Evolutionary conservation across 2,113 vertebrate species (phyloP), one percentile per base, ranked within the genome.

Genomic region (Takifugu bimaculatus): DNA sequence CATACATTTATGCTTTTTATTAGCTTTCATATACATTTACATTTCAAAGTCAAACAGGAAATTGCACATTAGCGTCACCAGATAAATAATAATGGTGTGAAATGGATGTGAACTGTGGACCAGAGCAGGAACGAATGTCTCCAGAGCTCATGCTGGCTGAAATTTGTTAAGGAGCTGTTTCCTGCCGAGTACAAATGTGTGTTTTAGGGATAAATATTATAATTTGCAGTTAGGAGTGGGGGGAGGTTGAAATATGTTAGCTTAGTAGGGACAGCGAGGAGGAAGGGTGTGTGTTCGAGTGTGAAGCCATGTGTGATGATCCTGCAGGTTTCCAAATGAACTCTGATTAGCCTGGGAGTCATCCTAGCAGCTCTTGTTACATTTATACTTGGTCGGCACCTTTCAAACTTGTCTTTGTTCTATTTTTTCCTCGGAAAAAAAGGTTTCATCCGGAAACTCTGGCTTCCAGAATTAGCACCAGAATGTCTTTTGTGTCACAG

Each of bases 241-340:
- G 74, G 15, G 68, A 74, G 78, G 84, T 79, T 81, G 79, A 78
- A 74, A 70, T 63, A 54, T 48, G 61, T 71, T 57, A 82, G 79
- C 79, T 85, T 78, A 81, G 80, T 68, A 3, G n/a, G 72, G 58
- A 78, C 64, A 71, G 56, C 0, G 52, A 80, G 77, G 60, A 78
- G 62, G 65, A 75, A 71, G 73, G 78, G 70, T 69, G 74, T 77
- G 75, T 74, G 85, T 86, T 82, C 85, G 66, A 59, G 66, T 63
- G 84, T 80, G 77, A 81, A 84, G 76, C 75, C 81, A 86, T 82
- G 88, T 84, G 77, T 83, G 82, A 83, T 83, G 81, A 85, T 83
- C 77, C 81, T 78, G 83, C 83, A 85, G 80, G 70, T 76, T 86
- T 77, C 67, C 56, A 85, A 84, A 85, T 83, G 74, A 82, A 78